A percentile compares a stretch with the other conserved stretches of the same genome.
phyloP scores from a whole-genome alignment of 2,113 vertebrate genomes.

The Microtus montanus region DNA sequence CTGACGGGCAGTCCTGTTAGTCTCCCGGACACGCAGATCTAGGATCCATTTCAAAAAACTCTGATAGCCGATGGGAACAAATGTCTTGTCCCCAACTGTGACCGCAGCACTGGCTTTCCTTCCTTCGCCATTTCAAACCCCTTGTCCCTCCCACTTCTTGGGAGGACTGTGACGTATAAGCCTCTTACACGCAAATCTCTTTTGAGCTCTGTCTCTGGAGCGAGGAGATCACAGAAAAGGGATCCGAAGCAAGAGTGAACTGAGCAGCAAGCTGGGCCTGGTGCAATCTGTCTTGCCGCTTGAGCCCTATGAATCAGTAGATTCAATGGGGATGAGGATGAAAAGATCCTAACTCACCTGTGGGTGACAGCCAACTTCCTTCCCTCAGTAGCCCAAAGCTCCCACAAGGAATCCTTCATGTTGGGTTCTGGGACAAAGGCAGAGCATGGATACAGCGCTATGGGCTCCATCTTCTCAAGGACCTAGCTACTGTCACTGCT shows the following conservation, averaged over 20 bases:
- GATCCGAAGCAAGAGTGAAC: not conserved
- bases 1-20: fast-evolving
- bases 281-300: not conserved
- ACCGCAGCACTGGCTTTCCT: fast-evolving
- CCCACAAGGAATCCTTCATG: not conserved
- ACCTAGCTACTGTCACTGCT: too few relatives aligned
- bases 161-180: too few relatives aligned
- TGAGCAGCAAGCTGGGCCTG: not conserved
- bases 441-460: fast-evolving
- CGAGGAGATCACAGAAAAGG: not conserved
- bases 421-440: not conserved
- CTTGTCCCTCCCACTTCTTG: not conserved
- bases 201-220: not conserved
- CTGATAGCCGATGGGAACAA: not conserved
- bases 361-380: not conserved
- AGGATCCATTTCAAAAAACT: not conserved
- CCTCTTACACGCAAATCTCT: not conserved
- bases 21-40: too few relatives aligned
- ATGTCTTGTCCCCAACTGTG: too few relatives aligned
- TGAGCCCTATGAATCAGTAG: not conserved
- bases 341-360: not conserved
- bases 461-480: not conserved
- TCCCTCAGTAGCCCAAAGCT: not conserved
- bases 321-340: not conserved
- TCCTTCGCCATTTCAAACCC: not conserved